Base-by-base conservation (phyloP, 1,140 invertebrate genomes). In the Meloidogyne exigua region DNA sequence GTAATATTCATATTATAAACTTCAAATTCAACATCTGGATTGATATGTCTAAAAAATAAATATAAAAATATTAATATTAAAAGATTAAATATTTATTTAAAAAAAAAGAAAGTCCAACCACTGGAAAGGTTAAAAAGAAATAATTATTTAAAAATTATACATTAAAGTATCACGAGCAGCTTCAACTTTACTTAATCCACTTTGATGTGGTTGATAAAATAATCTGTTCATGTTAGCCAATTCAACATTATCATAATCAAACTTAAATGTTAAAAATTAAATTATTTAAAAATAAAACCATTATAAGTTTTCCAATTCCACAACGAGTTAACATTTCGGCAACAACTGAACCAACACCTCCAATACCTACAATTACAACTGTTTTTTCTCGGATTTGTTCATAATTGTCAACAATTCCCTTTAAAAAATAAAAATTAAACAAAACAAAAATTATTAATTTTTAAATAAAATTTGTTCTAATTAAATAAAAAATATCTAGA, bases 221-320 rank as follows among this genome's bases (percentile, higher is more conserved):
- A 99, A 89, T 44, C 97, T 89, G 88, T 99, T 99, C 97, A 99
- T 99, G 87, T 99, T 99, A 2, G 97, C 96, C 81, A 99, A 88
- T 89, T 99, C 97, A 25, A 99, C 96, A 90, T 95, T 98, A 88
- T 99, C 96, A 87, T 99, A 99, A 89, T 99, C 96, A 89, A 97
- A 98, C 72, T 73, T n/a, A 68, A 36, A 21, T 7, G 15, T 2
- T n/a, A 44, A 64, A 1, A 72, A 32, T 3, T 32, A 32, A 32
- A 32, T 32, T 3, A 32, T 3, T 32, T 32, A 32, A 32, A 32
- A 32, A 32, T 32, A 32, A 32, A 32, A 32, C 28, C 28, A 32
- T 32, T 32, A 32, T 32, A 32, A 32, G 92, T 90, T 98, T 97
- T 81, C 96, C 97, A 83, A 99, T 94, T 32, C 96, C 97, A 90